Base-by-base conservation (phyloP, 1,140 invertebrate genomes). In the Caenorhabditis briggsae region DNA sequence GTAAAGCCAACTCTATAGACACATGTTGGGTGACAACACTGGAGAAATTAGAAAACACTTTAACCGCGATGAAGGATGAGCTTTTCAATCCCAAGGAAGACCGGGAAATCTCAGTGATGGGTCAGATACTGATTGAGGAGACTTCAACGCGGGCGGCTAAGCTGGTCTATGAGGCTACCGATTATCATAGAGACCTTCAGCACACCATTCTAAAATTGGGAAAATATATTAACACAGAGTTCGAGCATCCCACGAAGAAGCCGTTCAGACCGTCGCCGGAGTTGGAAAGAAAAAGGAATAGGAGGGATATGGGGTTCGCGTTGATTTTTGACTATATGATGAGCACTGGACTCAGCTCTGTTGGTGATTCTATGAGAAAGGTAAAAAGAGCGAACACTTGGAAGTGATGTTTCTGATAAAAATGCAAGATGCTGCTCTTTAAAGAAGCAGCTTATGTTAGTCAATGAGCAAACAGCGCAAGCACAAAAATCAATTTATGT, bases 181-280 rank as follows among this genome's bases (percentile, higher is more conserved):
- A n/a, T 5, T 14, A 65, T 53, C 85, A 86, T 41, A 82, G 50
- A 74, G 8, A 43, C 8, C 20, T 83, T 11, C 86, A 87, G 46
- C 12, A 46, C 5, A n/a, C 16, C 11, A 23, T 87, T 0, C 70
- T 74, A 12, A 56, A 50, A 41, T 43, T 64, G 9, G 82, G 82
- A 65, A 87, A 83, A 59, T 1, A 33, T 16, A 23, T 87, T 2
- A 82, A 87, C 7, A 56, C 59, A 7, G 16, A 56, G n/a, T 43
- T 83, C 9, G 74, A 82, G n/a, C 48, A 86, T 55, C 20, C 6
- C 20, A 23, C 33, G 25, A 55, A 20, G 11, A 46, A 53, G 16
- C 82, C 56, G 20, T 61, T 87, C 5, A 65, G 41, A 33, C 14
- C 12, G 14, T 11, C 23, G 14, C 41, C 25, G 14, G 82, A 87